phyloP scores from a whole-genome alignment of 2,113 vertebrate species.

The Sarotherodon lohbergeri region DNA sequence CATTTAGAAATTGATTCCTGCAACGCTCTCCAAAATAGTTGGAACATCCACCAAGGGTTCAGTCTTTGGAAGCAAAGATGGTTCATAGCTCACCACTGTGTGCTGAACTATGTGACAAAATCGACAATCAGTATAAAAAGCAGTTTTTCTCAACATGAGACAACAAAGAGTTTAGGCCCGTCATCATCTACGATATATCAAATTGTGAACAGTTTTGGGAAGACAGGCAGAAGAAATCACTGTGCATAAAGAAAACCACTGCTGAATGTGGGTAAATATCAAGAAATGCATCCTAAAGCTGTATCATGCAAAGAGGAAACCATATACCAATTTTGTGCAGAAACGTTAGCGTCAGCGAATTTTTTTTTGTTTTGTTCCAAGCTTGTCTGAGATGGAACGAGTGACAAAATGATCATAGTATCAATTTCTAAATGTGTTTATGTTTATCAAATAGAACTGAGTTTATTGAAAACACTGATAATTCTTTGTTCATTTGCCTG shows the following conservation, averaged over 20 bases:
- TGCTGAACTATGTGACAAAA: not conserved
- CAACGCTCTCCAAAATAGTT: not conserved
- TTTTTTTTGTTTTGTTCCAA: not conserved
- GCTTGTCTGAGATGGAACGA: not conserved
- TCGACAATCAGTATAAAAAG: not conserved
- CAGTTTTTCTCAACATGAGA: not conserved
- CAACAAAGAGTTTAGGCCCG: not conserved
- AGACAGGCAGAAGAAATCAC: not conserved
- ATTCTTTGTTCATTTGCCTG: not conserved
- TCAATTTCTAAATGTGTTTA: not conserved
- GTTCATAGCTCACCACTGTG: not conserved
- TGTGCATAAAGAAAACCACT: not conserved
- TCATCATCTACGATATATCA: not conserved
- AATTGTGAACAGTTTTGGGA: not conserved
- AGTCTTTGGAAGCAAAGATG: not conserved
- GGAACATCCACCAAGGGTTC: not conserved
- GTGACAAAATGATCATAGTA: not conserved
- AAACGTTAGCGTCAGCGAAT: fast-evolving
- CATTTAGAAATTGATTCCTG: not conserved
- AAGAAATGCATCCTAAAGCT: not conserved
- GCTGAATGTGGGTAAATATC: fast-evolving
- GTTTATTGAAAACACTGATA: not conserved
- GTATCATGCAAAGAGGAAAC: not conserved
- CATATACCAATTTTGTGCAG: not conserved
- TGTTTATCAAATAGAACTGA: not conserved